Evolutionary conservation across 2,113 vertebrate species (phyloP), one percentile per base, ranked within the genome.

Genomic region (Sminthopsis crassicaudata): DNA sequence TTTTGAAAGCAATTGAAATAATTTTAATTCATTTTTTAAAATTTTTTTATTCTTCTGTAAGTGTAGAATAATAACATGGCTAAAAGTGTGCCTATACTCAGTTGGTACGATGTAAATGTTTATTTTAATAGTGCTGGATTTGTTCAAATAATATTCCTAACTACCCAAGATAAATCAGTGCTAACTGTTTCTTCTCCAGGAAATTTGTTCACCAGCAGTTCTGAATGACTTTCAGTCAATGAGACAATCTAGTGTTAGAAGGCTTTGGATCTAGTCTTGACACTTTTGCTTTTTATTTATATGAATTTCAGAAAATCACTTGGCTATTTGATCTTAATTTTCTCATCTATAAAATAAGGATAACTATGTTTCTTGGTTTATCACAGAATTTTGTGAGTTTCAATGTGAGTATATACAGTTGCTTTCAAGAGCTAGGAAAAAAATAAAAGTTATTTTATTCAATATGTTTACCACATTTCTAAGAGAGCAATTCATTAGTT

Each of bases 1-100:
- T 57, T 96, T 93, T 96, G 88, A 97, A 97, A 27, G 51, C 50
- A 95, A 90, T 84, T 22, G 4, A 14, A 91, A 94, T 93, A 1
- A 55, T 91, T 96, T 90, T 24, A 30, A 95, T 92, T 94, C 93
- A 51, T 51, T 51, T 51, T 51, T 51, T 51, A n/a, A n/a, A n/a
- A 51, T 51, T 67, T 36, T 93, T 93, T 96, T 93, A 94, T 89
- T 91, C 89, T 90, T 53, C 48, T 89, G 19, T 1, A 3, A 3
- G 24, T 5, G 8, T 30, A 57, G 90, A 95, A 76, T 91, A 93
- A 89, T n/a, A 89, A 50, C 96, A 46, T 91, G 53, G n/a, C 27
- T 91, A 6, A 5, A 95, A 96, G 90, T 42, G 22, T 3, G 93
- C 24, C 57, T 53, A 92, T 95, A 46, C 22, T 36, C 53, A 92